phyloP scores from a whole-genome alignment of 2,888 invertebrate genomes.

The Lysandra bellargus region DNA sequence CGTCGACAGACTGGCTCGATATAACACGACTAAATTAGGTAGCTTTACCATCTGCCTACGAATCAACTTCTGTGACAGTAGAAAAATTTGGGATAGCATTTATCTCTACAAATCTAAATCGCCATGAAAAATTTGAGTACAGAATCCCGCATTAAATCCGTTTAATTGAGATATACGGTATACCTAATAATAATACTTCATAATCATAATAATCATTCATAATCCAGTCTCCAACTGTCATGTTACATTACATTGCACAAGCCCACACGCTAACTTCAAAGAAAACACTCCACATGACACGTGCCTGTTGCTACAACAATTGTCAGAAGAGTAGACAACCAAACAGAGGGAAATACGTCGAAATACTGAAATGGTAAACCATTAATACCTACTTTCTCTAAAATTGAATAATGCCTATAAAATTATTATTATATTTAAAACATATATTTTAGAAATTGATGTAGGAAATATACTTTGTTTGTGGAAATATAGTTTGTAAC shows the following conservation, averaged over 20 bases:
- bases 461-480: no score
- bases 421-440: no score
- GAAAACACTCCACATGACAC: conserved; percentile 71
- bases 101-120: no score
- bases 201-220: background rate
- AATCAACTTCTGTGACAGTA: no score
- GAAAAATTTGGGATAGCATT: no score
- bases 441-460: no score
- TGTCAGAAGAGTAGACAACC: conserved; percentile 39
- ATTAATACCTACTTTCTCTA: background rate
- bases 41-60: no score
- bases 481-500: no score
- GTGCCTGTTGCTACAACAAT: conserved; percentile 67
- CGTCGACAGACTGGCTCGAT: no score
- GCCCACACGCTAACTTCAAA: conserved; percentile 44
- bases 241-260: conserved; percentile 1
- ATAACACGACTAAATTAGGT: no score
- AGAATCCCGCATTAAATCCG: background rate
- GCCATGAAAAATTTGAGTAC: no score
- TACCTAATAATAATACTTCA: background rate
- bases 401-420: no score
- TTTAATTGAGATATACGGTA: background rate
- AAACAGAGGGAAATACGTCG: background rate
- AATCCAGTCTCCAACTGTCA: background rate
- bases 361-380: background rate